phyloP scores from a whole-genome alignment of 2,113 vertebrate species.

The Choloepus hoffmanni region DNA sequence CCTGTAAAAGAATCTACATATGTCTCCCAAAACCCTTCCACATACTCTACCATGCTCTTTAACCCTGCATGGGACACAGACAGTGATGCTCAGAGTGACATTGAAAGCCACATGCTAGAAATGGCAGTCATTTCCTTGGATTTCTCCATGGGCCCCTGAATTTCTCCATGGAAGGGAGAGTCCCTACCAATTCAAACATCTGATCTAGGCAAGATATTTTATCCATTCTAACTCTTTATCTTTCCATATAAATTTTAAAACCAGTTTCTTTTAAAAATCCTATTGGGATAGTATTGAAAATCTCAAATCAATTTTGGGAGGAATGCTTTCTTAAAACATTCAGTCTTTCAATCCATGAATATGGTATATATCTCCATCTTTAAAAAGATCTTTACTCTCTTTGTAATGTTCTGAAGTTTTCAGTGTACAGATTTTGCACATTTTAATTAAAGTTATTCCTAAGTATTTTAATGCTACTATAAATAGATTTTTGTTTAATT shows the following conservation, averaged over 20 bases:
- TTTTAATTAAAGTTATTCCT: not conserved
- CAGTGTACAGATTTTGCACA: not conserved
- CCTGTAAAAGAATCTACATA: not conserved
- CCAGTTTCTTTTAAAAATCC: not conserved
- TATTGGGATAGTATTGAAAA: not conserved
- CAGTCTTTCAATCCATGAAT: not conserved
- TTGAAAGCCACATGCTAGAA: not conserved
- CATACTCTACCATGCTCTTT: not conserved
- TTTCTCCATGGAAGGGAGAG: not conserved
- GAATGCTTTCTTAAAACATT: not conserved
- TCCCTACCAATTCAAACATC: not conserved
- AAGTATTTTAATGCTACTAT: not conserved
- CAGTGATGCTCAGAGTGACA: not conserved
- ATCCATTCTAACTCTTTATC: not conserved
- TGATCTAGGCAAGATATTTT: not conserved
- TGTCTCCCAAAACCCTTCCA: not conserved
- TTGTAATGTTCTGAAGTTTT: not conserved
- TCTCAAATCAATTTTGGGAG: not conserved
- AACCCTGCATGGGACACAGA: not conserved
- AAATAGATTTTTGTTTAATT: not conserved
- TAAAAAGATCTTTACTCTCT: not conserved
- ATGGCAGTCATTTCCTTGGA: not conserved
- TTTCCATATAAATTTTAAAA: not conserved
- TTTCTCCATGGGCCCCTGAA: too few species aligned
- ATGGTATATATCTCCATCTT: not conserved